Evolutionary conservation across 2,888 invertebrate genomes (phyloP), one percentile per base, ranked within the genome.

Genomic region (Heliconius ethilla): DNA sequence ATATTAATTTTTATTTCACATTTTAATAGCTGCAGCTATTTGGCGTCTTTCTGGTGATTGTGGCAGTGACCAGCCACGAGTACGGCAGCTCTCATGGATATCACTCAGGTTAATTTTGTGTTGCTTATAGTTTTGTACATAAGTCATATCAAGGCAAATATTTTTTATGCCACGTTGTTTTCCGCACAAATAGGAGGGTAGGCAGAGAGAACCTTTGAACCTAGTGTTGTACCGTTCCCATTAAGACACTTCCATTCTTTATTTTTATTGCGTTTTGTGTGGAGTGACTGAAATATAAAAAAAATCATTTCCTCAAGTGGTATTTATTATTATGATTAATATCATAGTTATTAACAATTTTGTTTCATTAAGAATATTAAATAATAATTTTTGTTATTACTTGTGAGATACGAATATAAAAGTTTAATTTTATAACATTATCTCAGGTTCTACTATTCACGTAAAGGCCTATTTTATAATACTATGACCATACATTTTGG

Each of bases 1-100:
- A n/a, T 33, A 29, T n/a, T n/a, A n/a, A 62, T n/a, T 40, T 5
- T 25, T 51, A 29, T 51, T 6, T 29, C 7, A 29, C 33, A 27
- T 55, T 66, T 75, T 11, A 25, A 15, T 10, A 75, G 75, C 2
- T 55, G 11, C 65, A 67, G 29, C 6, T 75, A 1, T 67, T 75
- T 33, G 33, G 5, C 11, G 3, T 75, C 13, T 22, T 75, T 10
- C 25, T 75, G n/a, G 33, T 18, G 13, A 51, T 29, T 18, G 29
- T 45, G 4, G 33, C 75, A 3, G 67, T 66, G 33, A 59, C 33
- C 51, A 33, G 33, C n/a, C 51, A 45, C 33, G 66, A 55, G 13
- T 27, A 66, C 1, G 40, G 65, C 33, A n/a, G 5, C 13, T 66
- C 66, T 18, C 66, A n/a, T 67, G 66, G 66, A 15, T 18, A 69